Percentiles rank a stretch among this genome's conserved stretches.
These are phyloP conservation scores for Teleiodes luculella DNA, from an alignment of 2,888 invertebrate species.

Conservation along the genomic window DNA sequence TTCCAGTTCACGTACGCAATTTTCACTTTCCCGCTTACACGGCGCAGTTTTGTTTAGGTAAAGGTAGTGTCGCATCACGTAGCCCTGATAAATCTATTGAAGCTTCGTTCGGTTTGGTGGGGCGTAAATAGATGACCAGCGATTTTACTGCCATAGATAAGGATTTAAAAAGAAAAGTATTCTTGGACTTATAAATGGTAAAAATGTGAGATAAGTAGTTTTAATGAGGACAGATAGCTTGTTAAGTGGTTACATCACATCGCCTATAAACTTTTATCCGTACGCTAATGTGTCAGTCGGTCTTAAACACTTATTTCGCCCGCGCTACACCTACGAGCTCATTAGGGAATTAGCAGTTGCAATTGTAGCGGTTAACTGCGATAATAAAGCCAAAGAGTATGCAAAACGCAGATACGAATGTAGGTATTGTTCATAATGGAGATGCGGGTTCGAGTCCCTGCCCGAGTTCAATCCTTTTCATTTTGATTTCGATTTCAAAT, in stretches of 20 bases:
- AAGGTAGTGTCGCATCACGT: constrained; percentile 40
- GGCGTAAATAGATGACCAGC: background rate
- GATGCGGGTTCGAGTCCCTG: too few species aligned
- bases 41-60: constrained; percentile 37
- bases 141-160: too few species aligned
- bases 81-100: constrained; percentile 44
- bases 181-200: too few species aligned
- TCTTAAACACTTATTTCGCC: constrained; percentile 67
- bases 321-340: constrained; percentile 76
- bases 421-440: too few species aligned
- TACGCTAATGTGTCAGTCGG: constrained; percentile 56
- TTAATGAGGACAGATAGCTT: constrained; percentile 19
- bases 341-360: constrained; percentile 75
- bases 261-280: constrained; percentile 46
- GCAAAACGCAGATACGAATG: constrained; percentile 44
- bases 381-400: constrained; percentile 63
- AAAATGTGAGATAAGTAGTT: too few species aligned
- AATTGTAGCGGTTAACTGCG: constrained; percentile 63
- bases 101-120: constrained; percentile 28
- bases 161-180: too few species aligned
- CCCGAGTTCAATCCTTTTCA: too few species aligned
- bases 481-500: too few species aligned
- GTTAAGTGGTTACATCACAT: constrained; percentile 38
- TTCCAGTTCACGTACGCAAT: constrained; percentile 78
- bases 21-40: constrained; percentile 71